Percentiles rank a stretch among this genome's conserved stretches.
Evolutionary conservation across 2,888 invertebrate genomes (phyloP).

Genomic region (Steinernema scapterisci): DNA sequence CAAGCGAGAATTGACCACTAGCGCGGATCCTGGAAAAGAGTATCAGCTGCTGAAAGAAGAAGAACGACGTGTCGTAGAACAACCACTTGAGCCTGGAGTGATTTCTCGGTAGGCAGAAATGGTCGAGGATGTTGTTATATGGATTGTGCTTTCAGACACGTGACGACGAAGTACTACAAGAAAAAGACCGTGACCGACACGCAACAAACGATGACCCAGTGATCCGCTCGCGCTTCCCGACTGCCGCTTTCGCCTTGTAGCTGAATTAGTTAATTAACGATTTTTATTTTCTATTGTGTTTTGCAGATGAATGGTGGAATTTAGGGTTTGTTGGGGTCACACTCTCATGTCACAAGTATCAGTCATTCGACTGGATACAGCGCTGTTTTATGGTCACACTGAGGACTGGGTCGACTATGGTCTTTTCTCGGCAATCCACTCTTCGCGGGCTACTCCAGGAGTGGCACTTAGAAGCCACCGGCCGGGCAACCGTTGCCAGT

Average conservation of each 20-base stretch:
- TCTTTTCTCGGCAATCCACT: no score
- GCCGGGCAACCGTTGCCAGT: no score
- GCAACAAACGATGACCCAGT: slow-evolving; percentile 12
- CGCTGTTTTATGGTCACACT: no score
- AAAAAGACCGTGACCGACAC: slow-evolving; percentile 66
- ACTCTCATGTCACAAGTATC: no score
- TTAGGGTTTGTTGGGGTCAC: no score
- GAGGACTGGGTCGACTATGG: no score
- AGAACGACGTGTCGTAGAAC: slow-evolving; percentile 61
- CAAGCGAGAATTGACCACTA: slow-evolving; percentile 58
- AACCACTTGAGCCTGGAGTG: slow-evolving; percentile 62
- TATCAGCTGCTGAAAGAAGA: slow-evolving; percentile 59
- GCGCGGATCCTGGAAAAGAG: slow-evolving; percentile 62
- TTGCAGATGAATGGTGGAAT: slow-evolving; percentile 10
- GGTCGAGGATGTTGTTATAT: neutral
- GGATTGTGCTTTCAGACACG: slow-evolving; percentile 47
- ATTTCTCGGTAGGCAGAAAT: slow-evolving; percentile 51
- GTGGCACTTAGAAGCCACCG: no score
- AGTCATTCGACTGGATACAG: no score
- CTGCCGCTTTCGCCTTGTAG: slow-evolving; percentile 27
- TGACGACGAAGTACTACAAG: slow-evolving; percentile 67
- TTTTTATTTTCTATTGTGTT: slow-evolving; percentile 7
- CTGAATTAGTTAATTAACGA: slow-evolving; percentile 1
- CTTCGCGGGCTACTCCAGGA: no score
- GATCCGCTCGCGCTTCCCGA: neutral